phyloP scores from a whole-genome alignment of 2,888 invertebrate species.

The Baccha elongata region DNA sequence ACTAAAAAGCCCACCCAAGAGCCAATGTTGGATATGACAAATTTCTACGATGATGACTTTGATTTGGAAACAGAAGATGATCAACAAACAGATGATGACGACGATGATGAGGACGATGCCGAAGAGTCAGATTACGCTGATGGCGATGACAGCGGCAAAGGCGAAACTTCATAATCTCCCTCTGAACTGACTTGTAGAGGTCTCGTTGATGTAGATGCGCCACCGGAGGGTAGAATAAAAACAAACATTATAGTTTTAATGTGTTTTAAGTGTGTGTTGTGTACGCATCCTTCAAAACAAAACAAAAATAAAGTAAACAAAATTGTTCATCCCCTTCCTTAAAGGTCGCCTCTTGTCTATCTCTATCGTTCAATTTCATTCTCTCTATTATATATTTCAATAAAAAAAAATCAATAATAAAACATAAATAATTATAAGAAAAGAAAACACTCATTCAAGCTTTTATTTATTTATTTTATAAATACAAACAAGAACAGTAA shows the following conservation, averaged over 20 bases:
- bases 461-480: conserved; percentile 72
- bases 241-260: conserved; percentile 57
- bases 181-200: conserved; percentile 36
- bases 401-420: conserved; percentile 36
- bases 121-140: conserved; percentile 78
- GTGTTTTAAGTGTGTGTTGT: conserved; percentile 26
- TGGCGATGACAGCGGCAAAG: conserved; percentile 94
- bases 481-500: conserved; percentile 28
- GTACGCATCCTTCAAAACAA: conserved; percentile 49
- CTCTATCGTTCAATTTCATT: conserved; percentile 66
- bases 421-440: conserved; percentile 39
- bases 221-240: conserved; percentile 25
- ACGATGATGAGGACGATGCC: conserved; percentile 87
- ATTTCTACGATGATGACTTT: conserved; percentile 98
- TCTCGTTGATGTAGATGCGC: conserved; percentile 23
- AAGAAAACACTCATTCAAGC: conserved; percentile 55
- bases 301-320: conserved; percentile 25
- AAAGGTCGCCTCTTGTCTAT: conserved; percentile 43
- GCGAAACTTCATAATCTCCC: conserved; percentile 85
- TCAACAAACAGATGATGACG: conserved; percentile 87
- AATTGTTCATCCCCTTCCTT: conserved; percentile 32
- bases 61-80: conserved; percentile 90
- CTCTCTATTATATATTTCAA: conserved; percentile 61
- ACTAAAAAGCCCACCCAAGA: conserved; percentile 93
- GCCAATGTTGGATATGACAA: conserved; percentile 93